Evolutionary conservation across 2,888 invertebrate genomes (phyloP).

Genomic region (Erebia ligea): DNA sequence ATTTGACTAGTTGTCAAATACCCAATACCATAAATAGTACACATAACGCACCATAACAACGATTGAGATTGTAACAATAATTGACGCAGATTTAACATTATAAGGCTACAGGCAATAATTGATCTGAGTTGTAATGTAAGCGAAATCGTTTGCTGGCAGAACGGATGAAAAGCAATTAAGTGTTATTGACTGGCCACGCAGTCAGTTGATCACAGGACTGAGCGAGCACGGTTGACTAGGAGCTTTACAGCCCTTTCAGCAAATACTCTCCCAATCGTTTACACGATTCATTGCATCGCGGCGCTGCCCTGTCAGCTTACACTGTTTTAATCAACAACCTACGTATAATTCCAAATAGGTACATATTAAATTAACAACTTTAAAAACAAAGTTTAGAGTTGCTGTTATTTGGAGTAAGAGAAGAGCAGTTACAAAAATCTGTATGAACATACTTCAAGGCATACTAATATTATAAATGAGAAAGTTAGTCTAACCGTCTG

Average conservation of each 20-base stretch:
- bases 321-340: conserved; percentile 46
- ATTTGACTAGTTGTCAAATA: no score
- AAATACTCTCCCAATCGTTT: conserved; percentile 64
- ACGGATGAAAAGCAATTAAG: conserved; percentile 45
- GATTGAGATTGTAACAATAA: no score
- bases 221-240: conserved; percentile 65
- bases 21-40: no score
- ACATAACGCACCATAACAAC: no score
- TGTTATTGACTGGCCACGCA: conserved; percentile 62
- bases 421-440: no score
- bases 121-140: conserved; percentile 1
- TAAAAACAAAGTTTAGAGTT: neutral
- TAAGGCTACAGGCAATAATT: no score
- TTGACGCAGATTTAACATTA: no score
- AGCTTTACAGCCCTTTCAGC: conserved; percentile 64
- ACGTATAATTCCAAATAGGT: conserved; percentile 24
- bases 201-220: conserved; percentile 53
- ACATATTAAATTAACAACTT: neutral
- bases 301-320: conserved; percentile 54
- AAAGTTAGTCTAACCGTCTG: no score
- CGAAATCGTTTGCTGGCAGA: conserved; percentile 23
- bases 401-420: neutral
- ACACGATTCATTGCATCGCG: conserved; percentile 69
- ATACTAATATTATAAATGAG: no score
- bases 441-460: no score